A percentile compares a stretch with the other conserved stretches of the same genome.
Evolutionary conservation across 2,113 vertebrate species (phyloP).

Genomic region (Hucho hucho): DNA sequence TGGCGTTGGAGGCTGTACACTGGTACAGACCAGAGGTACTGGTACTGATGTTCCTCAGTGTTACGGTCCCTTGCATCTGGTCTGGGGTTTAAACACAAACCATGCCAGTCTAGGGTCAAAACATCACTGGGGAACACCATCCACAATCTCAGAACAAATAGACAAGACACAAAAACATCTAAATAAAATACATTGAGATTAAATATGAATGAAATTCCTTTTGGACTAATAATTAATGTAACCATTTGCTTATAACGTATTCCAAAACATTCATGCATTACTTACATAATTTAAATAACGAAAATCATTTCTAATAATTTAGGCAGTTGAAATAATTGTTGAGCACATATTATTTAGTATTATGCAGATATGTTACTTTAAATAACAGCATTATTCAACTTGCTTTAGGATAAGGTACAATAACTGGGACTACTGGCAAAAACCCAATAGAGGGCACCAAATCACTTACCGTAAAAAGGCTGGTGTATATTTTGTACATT

Average conservation of each 20-base stretch:
- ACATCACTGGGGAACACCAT: not conserved
- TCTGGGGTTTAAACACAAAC: constrained; percentile 70
- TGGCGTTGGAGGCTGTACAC: constrained; percentile 91
- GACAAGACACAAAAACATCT: not conserved
- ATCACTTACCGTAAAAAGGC: not conserved
- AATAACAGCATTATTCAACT: too few relatives aligned
- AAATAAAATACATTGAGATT: not conserved
- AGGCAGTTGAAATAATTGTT: not conserved
- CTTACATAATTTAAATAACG: not conserved
- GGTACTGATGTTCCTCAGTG: constrained; percentile 92
- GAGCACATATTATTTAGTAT: too few relatives aligned
- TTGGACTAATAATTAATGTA: too few relatives aligned
- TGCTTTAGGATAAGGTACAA: not conserved
- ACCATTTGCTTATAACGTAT: too few relatives aligned
- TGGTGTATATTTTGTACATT: too few relatives aligned
- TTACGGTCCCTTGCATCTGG: constrained; percentile 93
- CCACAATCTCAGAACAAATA: too few relatives aligned
- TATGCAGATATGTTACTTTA: too few relatives aligned
- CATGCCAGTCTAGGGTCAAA: not conserved
- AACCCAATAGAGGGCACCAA: constrained; percentile 39
- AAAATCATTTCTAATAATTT: not conserved
- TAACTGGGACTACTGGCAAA: not conserved
- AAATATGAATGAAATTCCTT: too few relatives aligned
- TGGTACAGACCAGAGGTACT: constrained; percentile 93
- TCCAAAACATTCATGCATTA: too few relatives aligned